Conservation (phyloP, 2,113 vertebrate species). For the Grantiella picta region DNA sequence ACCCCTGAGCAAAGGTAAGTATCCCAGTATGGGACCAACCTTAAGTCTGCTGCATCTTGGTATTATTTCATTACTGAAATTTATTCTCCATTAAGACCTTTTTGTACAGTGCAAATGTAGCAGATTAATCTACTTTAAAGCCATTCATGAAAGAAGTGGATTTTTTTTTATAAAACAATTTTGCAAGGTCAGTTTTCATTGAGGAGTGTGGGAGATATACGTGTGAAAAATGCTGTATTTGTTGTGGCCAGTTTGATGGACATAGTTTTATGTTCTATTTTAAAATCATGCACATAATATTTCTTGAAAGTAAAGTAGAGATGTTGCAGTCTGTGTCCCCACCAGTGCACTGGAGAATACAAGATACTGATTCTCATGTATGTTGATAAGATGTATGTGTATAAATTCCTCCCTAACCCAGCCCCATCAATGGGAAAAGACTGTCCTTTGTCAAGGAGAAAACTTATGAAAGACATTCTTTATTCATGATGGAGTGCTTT, state of each 20-base stretch:
- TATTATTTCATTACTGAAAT: neutral
- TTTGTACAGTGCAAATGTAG: neutral
- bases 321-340: neutral
- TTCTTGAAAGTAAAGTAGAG: neutral
- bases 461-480: slow-evolving; percentile 61
- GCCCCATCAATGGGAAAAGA: neutral
- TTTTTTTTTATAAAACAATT: neutral
- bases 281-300: neutral
- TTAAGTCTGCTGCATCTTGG: neutral
- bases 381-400: neutral
- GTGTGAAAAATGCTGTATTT: neutral
- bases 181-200: neutral
- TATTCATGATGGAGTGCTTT: slow-evolving; percentile 40
- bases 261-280: neutral
- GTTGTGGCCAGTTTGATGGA: neutral
- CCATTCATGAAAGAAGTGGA: neutral
- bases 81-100: neutral
- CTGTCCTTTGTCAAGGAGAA: slow-evolving; percentile 39
- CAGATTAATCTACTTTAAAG: neutral
- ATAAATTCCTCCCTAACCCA: neutral
- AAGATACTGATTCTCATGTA: slow-evolving; percentile 9
- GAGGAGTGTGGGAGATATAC: neutral
- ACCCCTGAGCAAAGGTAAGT: neutral
- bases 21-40: neutral
- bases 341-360: neutral